Evolutionary conservation across 2,113 vertebrate genomes (phyloP).

Genomic region (Poeciliopsis prolifica): DNA sequence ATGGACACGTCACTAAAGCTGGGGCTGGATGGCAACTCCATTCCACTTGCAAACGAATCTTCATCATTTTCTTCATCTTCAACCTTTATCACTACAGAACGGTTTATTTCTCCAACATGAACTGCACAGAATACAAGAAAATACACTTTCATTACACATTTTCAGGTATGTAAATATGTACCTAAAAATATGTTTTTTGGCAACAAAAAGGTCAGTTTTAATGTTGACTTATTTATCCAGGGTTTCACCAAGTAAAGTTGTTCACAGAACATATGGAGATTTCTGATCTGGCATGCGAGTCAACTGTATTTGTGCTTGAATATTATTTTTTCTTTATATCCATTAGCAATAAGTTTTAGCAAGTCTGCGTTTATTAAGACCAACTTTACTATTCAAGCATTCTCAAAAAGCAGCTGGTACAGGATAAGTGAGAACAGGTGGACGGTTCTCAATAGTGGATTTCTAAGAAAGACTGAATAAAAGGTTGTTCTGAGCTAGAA

Average conservation of each 20-base stretch:
- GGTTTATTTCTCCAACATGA: constrained; percentile 24
- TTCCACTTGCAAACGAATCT: constrained; percentile 1
- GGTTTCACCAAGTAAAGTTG: too few species aligned
- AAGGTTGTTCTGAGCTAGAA: too few species aligned
- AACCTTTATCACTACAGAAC: constrained; percentile 1
- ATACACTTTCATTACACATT: not conserved
- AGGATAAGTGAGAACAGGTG: not conserved
- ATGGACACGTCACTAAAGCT: constrained; percentile 73
- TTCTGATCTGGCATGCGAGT: not conserved
- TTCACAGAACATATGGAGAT: not conserved
- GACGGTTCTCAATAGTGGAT: not conserved
- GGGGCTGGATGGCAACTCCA: constrained; percentile 63
- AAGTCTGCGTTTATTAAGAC: not conserved
- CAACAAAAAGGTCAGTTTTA: not conserved
- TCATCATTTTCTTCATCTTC: constrained; percentile 25
- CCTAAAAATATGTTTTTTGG: not conserved
- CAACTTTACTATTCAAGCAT: not conserved
- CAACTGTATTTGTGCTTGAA: not conserved
- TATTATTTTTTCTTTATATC: not conserved
- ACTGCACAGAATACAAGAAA: constrained; percentile 18
- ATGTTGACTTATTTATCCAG: too few species aligned
- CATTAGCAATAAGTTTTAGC: not conserved
- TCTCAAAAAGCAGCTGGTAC: not conserved
- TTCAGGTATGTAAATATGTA: not conserved
- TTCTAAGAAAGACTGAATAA: not conserved